Evolutionary conservation across 1,140 invertebrate genomes (phyloP).

Genomic region (Neocloeon triangulifer): DNA sequence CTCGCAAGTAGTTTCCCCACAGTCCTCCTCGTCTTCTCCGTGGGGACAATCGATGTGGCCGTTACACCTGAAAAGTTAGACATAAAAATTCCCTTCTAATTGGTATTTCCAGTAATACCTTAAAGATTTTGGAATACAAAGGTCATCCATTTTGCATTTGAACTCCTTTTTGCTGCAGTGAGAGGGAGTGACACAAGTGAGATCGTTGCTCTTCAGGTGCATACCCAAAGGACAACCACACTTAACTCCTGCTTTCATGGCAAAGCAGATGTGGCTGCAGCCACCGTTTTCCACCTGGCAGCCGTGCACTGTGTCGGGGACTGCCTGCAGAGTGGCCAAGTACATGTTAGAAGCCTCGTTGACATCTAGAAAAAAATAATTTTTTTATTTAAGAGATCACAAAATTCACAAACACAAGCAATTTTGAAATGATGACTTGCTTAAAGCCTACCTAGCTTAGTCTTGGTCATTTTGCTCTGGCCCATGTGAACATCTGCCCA

Average conservation of each 20-base stretch:
- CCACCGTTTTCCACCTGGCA: constrained; percentile 37
- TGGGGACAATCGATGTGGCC: constrained; percentile 29
- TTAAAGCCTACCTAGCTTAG: background rate
- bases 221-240: constrained; percentile 35
- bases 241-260: constrained; percentile 12
- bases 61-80: constrained; percentile 21
- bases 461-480: background rate
- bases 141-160: constrained; percentile 11
- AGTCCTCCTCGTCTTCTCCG: constrained; percentile 32
- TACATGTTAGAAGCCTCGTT: constrained; percentile 9
- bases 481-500: constrained; percentile 26
- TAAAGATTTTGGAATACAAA: constrained; percentile 11
- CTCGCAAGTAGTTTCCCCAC: constrained; percentile 5
- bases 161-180: constrained; percentile 11
- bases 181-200: constrained; percentile 11
- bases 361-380: background rate
- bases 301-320: constrained; percentile 21
- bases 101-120: constrained; percentile 10
- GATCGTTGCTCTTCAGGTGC: constrained; percentile 20
- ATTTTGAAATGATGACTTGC: background rate
- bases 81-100: background rate
- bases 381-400: background rate
- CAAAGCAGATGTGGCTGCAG: constrained; percentile 47
- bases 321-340: constrained; percentile 11
- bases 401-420: background rate